phyloP scores from a whole-genome alignment of 2,888 invertebrate genomes.

The Colletes collaris region DNA sequence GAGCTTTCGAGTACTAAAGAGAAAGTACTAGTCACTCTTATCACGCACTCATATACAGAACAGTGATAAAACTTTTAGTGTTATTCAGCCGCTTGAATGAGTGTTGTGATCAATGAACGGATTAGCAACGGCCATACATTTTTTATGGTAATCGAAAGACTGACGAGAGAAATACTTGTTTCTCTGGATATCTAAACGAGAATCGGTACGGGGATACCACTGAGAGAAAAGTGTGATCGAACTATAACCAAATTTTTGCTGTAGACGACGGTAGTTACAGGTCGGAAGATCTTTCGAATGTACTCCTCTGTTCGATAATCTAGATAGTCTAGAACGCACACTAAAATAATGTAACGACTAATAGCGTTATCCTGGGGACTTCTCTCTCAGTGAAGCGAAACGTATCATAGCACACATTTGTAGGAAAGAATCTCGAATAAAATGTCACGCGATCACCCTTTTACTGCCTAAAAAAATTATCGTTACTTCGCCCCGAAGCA shows the following conservation, averaged over 20 bases:
- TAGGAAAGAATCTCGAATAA: constrained; percentile 42
- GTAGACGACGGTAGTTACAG: constrained; percentile 10
- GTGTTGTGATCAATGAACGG: constrained; percentile 46
- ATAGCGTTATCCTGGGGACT: constrained; percentile 20
- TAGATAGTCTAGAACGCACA: constrained; percentile 43
- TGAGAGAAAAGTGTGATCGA: constrained; percentile 48
- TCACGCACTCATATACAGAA: constrained; percentile 48
- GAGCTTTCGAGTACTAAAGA: constrained; percentile 65
- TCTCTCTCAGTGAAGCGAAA: constrained; percentile 58
- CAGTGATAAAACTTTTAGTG: constrained; percentile 57
- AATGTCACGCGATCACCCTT: constrained; percentile 41
- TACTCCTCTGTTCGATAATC: constrained; percentile 34
- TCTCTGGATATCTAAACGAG: constrained; percentile 22
- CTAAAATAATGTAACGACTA: constrained; percentile 20
- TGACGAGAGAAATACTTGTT: constrained; percentile 59
- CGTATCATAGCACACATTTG: constrained; percentile 33
- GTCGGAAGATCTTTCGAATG: constrained; percentile 12
- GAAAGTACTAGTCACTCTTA: constrained; percentile 70
- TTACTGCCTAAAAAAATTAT: constrained; percentile 56
- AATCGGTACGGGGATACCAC: constrained; percentile 38
- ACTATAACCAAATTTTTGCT: constrained; percentile 12
- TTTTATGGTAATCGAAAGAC: constrained; percentile 67
- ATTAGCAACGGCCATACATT: constrained; percentile 51
- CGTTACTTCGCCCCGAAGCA: constrained; percentile 42
- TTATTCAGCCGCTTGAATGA: constrained; percentile 55